Evolutionary conservation across 2,113 vertebrate genomes (phyloP), one percentile per base, ranked within the genome.

Genomic region (Lophura nycthemera): DNA sequence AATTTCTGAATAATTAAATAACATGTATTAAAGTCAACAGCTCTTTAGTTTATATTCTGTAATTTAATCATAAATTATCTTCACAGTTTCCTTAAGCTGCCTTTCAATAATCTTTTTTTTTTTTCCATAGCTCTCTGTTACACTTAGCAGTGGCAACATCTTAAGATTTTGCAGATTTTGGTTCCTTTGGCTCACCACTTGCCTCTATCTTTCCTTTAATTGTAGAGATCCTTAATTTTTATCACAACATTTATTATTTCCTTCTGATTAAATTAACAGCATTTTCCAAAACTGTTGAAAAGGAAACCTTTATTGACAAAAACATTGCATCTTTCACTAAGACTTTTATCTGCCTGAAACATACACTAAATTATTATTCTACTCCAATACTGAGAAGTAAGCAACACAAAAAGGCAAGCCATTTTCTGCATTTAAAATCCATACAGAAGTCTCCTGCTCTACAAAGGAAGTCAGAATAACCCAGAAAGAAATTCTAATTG

Each of bases 331-430:
- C 2, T 3, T 59, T 57, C 52, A 78, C 25, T 73, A 17, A 8
- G 11, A 66, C 6, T 56, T 94, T 71, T 79, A 75, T 4, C 6
- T 2, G 2, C 4, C 7, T 64, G 63, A 74, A 83, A 79, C 7
- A 75, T 48, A 75, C 88, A 71, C 12, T 63, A 20, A 34, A 63
- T 78, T 87, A 38, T 47, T 93, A 11, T 59, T 73, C 6, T 42
- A 34, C 15, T 47, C 6, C 5, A 54, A 11, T 42, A 72, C 20
- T 57, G n/a, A 47, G 40, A 91, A 83, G 21, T 5, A 60, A 73
- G 20, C 5, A 43, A 34, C 24, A 89, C 10, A 43, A 61, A 78
- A 64, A 70, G 3, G 4, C 8, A 70, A 61, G 1, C 0, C 0
- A 57, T 63, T 78, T 71, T 25, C 71, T 82, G 3, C n/a, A 63